A percentile compares a stretch with the other conserved stretches of the same genome.
These are phyloP conservation scores for Euwallacea similis DNA, from an alignment of 1,140 invertebrate species.

Conservation along the genomic window DNA sequence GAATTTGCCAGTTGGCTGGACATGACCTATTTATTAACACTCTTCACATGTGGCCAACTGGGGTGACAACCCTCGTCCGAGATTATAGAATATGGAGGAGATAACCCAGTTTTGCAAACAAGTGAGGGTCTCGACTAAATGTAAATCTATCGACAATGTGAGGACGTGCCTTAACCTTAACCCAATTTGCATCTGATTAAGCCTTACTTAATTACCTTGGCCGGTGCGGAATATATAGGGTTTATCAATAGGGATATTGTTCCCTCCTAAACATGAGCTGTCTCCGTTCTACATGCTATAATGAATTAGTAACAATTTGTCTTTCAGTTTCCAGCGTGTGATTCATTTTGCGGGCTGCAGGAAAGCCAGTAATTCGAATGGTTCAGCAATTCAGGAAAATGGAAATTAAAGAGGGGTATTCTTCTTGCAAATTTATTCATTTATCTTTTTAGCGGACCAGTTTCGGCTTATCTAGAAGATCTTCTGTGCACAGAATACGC, in stretches of 20 bases:
- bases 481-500: too few species aligned
- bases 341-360: too few species aligned
- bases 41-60: conserved; percentile 5
- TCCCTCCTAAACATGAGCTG: too few species aligned
- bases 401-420: too few species aligned
- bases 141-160: not conserved
- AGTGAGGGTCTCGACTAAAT: not conserved
- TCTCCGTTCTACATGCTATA: not conserved
- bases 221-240: too few species aligned
- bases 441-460: too few species aligned
- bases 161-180: conserved; percentile 4
- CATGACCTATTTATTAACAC: conserved; percentile 7
- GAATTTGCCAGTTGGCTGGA: conserved; percentile 1
- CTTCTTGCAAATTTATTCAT: too few species aligned
- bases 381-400: too few species aligned
- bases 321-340: too few species aligned
- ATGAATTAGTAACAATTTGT: not conserved
- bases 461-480: too few species aligned
- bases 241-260: too few species aligned
- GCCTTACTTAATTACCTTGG: not conserved
- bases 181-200: conserved; percentile 5
- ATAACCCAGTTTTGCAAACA: conserved; percentile 7
- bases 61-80: not conserved
- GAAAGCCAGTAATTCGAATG: too few species aligned
- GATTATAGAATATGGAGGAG: not conserved